Evolutionary conservation across 2,113 vertebrate species (phyloP), one percentile per base, ranked within the genome.

Genomic region (Hemiprocne comata): DNA sequence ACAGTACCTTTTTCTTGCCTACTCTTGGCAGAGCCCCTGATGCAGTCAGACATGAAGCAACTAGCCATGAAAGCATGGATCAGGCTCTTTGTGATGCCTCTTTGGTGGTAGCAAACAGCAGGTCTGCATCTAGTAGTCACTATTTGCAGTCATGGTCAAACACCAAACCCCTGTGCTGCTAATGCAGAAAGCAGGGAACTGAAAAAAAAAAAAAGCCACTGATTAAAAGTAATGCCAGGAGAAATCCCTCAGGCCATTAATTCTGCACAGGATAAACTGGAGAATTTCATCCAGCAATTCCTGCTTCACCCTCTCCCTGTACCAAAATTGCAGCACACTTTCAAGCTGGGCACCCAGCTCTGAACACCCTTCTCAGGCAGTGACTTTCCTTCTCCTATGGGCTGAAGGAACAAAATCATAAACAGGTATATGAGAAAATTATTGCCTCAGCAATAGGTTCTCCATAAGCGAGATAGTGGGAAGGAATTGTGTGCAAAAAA

Each of bases 11-110:
- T 74, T 60, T n/a, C 57, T 74, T 62, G 21, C 28, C 55, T 44
- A 1, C 42, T 62, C 9, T 17, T 81, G 60, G 28, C n/a, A 74
- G 31, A 12, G 13, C 7, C 34, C 19, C 21, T 3, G 0, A 0
- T 13, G n/a, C 1, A 1, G n/a, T 20, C 66, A 76, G 38, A 48
- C 14, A 14, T 7, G 42, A 72, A 85, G 34, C 7, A 40, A 10
- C 13, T 50, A 2, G 1, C 26, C 0, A 1, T 42, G 38, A 64
- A 62, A 58, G 33, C 4, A 24, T 18, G 17, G 69, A 25, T 57
- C 18, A 16, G 51, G 21, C 25, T 54, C 26, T 23, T 51, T 31
- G 31, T 16, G 34, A 1, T 3, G 4, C 24, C 53, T 46, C 29
- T 78, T 40, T 5, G 3, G 28, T 9, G 13, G 0, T 1, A 90